Evolutionary conservation across 2,113 vertebrate species (phyloP).

Genomic region (Actenoides lindsayi): DNA sequence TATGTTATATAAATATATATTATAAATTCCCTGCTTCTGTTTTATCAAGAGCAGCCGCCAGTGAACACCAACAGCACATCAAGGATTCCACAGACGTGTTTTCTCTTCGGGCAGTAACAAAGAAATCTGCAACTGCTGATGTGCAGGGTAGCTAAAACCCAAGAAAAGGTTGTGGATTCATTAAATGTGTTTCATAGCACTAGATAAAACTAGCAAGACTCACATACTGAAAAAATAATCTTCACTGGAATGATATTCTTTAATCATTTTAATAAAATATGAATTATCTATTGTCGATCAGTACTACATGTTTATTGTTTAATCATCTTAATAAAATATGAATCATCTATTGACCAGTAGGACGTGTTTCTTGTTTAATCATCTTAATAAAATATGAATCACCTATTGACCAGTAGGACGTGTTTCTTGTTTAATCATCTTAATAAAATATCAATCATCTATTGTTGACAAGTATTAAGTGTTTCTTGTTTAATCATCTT

Average conservation of each 20-base stretch:
- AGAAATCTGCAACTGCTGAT: background rate
- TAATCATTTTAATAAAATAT: too few relatives aligned
- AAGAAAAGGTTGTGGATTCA: background rate
- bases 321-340: too few relatives aligned
- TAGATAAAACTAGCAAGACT: rapidly evolving
- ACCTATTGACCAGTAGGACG: too few relatives aligned
- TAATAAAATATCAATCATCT: too few relatives aligned
- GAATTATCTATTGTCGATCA: too few relatives aligned
- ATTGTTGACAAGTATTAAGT: too few relatives aligned
- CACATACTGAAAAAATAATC: background rate
- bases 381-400: too few relatives aligned
- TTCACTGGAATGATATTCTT: background rate
- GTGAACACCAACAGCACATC: background rate
- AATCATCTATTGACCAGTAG: too few relatives aligned
- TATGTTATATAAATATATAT: too few relatives aligned
- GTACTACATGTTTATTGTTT: too few relatives aligned
- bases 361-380: too few relatives aligned
- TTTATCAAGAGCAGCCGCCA: background rate
- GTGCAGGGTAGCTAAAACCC: background rate
- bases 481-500: background rate
- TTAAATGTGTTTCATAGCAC: background rate
- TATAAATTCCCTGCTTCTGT: background rate
- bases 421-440: too few relatives aligned
- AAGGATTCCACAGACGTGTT: rapidly evolving
- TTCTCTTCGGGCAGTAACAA: background rate